These are phyloP conservation scores for Dicrurus megarhynchus DNA, from an alignment of 2,113 vertebrate species.

Conservation along the genomic window DNA sequence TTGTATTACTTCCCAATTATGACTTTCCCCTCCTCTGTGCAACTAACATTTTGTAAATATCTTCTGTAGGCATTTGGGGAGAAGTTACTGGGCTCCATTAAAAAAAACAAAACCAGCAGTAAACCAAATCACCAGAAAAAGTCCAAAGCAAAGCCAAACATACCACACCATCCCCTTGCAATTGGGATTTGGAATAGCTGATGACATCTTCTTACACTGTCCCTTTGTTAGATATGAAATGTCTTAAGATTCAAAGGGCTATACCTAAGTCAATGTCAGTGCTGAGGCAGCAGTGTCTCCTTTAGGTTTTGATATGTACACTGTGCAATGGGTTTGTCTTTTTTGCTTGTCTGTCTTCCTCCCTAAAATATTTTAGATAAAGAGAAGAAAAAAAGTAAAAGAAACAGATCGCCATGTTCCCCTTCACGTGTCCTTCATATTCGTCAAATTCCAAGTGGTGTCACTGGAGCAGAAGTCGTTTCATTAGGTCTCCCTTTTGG, in stretches of 20 bases:
- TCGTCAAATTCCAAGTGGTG: conserved; percentile 78
- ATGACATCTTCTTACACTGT: not conserved
- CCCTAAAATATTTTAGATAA: conserved; percentile 70
- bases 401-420: conserved; percentile 52
- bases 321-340: not conserved
- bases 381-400: conserved; percentile 77
- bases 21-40: not conserved
- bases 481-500: conserved; percentile 85
- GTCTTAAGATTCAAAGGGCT: not conserved
- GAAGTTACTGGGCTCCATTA: not conserved
- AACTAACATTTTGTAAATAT: not conserved
- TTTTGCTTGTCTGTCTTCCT: not conserved
- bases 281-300: not conserved
- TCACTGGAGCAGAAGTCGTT: conserved; percentile 80
- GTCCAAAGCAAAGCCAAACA: not conserved
- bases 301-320: not conserved
- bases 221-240: not conserved
- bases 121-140: not conserved
- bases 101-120: not conserved
- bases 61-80: not conserved
- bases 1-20: not conserved
- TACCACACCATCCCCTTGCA: not conserved
- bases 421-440: conserved; percentile 86
- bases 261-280: not conserved
- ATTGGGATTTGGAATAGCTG: not conserved